These are phyloP conservation scores for Oreochromis niloticus DNA, from an alignment of 2,113 vertebrate species.

Conservation along the genomic window DNA sequence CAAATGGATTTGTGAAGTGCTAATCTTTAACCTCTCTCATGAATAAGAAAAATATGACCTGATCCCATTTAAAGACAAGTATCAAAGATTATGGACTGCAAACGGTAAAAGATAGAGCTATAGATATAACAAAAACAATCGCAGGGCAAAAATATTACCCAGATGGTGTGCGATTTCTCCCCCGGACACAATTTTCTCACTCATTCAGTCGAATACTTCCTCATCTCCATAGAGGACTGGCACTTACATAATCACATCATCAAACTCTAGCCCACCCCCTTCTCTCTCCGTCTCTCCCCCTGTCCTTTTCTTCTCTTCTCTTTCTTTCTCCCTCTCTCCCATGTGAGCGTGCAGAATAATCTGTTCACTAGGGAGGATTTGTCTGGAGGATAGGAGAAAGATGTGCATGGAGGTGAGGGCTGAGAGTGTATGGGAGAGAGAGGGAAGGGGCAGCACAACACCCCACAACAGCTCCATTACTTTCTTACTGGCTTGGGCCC, in stretches of 20 bases:
- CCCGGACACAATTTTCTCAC: slow-evolving; percentile 32
- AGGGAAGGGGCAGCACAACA: not conserved
- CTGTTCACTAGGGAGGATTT: slow-evolving; percentile 66
- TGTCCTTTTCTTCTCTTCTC: not conserved
- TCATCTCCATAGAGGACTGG: slow-evolving; percentile 56
- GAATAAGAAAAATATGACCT: not conserved
- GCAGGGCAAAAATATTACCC: slow-evolving; percentile 2
- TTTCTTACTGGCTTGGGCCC: not conserved
- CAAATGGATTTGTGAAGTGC: not conserved
- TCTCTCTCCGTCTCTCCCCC: not conserved
- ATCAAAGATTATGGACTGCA: not conserved
- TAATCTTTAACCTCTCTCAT: not conserved
- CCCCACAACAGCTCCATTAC: not conserved
- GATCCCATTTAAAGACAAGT: not conserved
- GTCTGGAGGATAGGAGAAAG: slow-evolving; percentile 37
- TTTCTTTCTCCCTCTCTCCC: not conserved
- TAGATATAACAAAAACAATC: not conserved
- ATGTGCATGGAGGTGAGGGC: slow-evolving; percentile 3
- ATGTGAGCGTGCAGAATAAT: slow-evolving; percentile 66
- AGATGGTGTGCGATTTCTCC: slow-evolving; percentile 23
- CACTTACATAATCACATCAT: slow-evolving; percentile 72
- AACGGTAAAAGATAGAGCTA: not conserved
- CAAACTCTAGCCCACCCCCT: slow-evolving; percentile 3
- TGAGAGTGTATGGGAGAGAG: not conserved
- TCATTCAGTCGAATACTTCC: slow-evolving; percentile 47